These are phyloP conservation scores for Exocentrus adspersus DNA, from an alignment of 2,888 invertebrate species.

Conservation along the genomic window DNA sequence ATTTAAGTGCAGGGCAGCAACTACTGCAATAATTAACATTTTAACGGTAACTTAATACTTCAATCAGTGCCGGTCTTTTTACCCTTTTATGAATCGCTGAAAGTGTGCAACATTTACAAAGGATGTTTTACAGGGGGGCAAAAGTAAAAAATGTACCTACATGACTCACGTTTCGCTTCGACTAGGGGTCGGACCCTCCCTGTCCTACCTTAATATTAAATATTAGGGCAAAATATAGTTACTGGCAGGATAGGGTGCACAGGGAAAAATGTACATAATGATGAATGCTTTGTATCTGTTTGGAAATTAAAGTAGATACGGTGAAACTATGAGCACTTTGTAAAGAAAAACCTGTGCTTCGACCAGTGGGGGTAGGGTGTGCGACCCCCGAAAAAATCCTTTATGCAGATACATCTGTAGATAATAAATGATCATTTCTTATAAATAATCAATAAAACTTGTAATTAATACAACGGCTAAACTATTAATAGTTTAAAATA, in stretches of 20 bases:
- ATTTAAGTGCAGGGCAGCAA: no score
- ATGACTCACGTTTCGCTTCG: slow-evolving; percentile 6
- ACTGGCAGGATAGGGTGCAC: not conserved
- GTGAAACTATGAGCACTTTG: no score
- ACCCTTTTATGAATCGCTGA: slow-evolving; percentile 16
- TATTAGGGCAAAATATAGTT: slow-evolving; percentile 3
- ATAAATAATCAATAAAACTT: no score
- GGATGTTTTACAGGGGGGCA: not conserved
- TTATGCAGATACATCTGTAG: no score
- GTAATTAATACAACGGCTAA: no score
- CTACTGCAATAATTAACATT: not conserved
- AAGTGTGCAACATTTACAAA: slow-evolving; percentile 14
- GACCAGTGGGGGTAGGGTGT: no score
- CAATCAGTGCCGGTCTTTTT: slow-evolving; percentile 8
- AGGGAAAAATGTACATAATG: not conserved
- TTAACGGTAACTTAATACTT: slow-evolving; percentile 12
- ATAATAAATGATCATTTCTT: no score
- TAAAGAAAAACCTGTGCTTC: no score
- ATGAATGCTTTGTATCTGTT: no score
- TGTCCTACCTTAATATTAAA: not conserved
- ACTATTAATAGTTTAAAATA: no score
- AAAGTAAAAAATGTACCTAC: slow-evolving; percentile 13
- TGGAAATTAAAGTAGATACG: no score
- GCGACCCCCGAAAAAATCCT: no score
- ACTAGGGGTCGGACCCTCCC: slow-evolving; percentile 9